Evolutionary conservation across 2,888 invertebrate species (phyloP), one percentile per base, ranked within the genome.

Genomic region (Schizotus pectinicornis): DNA sequence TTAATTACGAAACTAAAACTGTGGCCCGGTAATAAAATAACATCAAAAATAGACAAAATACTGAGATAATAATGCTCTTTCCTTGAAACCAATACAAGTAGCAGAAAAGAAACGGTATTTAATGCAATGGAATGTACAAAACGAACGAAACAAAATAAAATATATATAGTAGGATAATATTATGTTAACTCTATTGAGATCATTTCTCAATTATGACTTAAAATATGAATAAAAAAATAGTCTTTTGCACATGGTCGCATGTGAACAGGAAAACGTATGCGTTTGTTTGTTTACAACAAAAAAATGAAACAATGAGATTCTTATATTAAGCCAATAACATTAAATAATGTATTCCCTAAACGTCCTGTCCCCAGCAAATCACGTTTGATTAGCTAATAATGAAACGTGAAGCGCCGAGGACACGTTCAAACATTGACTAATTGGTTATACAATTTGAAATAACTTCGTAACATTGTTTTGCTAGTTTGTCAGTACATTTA

Each of bases 1-100:
- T 68, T 68, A 67, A 61, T 60, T 63, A 67, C 61, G 62, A 65
- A 68, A 70, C 50, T 54, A 68, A 63, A 67, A 72, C 65, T 67
- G 69, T 69, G 69, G 68, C 64, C 61, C 59, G 66, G 64, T 63
- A 48, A 58, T 48, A 37, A 48, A 30, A 33, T n/a, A 33, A 30
- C 9, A 22, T 35, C 49, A 59, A 33, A 39, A 42, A 61, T 49
- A 41, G 54, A 59, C 53, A 50, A 61, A 68, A 68, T 67, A 65
- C 65, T 67, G 65, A 58, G 51, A 59, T 33, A 1, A 51, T 53
- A 22, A 50, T 50, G 36, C 8, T 46, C 46, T 31, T 48, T 9
- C 36, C 12, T 1, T 36, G 11, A 12, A 13, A 48, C 37, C 39
- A 56, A 56, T 56, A 56, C 56, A 50, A 50, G 38, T 56, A 31